Evolutionary conservation across 2,113 vertebrate genomes (phyloP).

Genomic region (Oncorhynchus gorbuscha): DNA sequence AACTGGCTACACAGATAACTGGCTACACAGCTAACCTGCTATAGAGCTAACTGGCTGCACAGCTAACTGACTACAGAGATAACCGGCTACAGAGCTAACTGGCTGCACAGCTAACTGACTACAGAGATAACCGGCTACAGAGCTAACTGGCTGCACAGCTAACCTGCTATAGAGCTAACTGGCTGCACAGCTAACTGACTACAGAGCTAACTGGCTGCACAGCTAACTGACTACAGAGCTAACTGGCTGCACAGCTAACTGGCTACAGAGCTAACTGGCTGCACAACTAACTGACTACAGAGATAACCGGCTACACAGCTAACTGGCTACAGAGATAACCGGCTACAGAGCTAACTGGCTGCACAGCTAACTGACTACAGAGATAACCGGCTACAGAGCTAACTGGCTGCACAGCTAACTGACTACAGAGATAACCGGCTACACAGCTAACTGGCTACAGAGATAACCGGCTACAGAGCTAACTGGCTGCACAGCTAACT

Average conservation of each 20-base stretch:
- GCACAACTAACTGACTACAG: too few relatives aligned
- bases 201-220: slow-evolving; percentile 59
- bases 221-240: too few relatives aligned
- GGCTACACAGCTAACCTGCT: neutral
- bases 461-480: too few relatives aligned
- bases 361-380: neutral
- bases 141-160: neutral
- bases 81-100: too few relatives aligned
- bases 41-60: slow-evolving; percentile 32
- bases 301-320: too few relatives aligned
- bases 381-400: neutral
- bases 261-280: slow-evolving; percentile 67
- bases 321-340: slow-evolving; percentile 58
- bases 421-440: slow-evolving; percentile 69
- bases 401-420: neutral
- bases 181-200: slow-evolving; percentile 39
- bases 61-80: slow-evolving; percentile 39
- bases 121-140: too few relatives aligned
- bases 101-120: too few relatives aligned
- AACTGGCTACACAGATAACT: slow-evolving; percentile 62
- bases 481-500: slow-evolving; percentile 43
- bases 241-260: slow-evolving; percentile 37
- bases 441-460: slow-evolving; percentile 58
- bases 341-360: slow-evolving; percentile 67
- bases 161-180: neutral